These are phyloP conservation scores for Ancistrus triradiatus DNA, from an alignment of 2,113 vertebrate species.

Conservation along the genomic window DNA sequence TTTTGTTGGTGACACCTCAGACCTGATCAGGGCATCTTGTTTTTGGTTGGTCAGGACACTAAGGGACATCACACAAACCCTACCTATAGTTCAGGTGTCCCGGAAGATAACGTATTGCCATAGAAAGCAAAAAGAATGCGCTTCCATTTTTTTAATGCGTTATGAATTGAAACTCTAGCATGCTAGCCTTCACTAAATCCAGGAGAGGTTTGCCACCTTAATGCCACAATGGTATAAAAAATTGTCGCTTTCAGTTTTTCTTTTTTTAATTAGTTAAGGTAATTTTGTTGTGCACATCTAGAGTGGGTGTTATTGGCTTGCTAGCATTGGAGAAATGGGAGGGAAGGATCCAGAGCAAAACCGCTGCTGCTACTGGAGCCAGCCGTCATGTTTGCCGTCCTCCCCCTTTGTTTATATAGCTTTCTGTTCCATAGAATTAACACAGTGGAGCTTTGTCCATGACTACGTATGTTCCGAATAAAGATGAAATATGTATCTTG, in stretches of 20 bases:
- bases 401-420: conserved; percentile 31
- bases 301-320: conserved; percentile 7
- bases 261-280: neutral
- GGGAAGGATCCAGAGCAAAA: neutral
- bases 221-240: conserved; percentile 16
- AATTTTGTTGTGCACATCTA: neutral
- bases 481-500: conserved; percentile 56
- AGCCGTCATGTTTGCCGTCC: conserved; percentile 55
- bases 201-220: conserved; percentile 17
- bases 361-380: conserved; percentile 50
- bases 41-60: conserved; percentile 13
- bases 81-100: conserved; percentile 10
- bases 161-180: conserved; percentile 26
- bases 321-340: conserved; percentile 23
- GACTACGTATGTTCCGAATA: conserved; percentile 79
- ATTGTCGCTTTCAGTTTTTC: neutral
- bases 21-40: conserved; percentile 23
- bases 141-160: conserved; percentile 45
- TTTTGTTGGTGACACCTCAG: too few species aligned
- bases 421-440: conserved; percentile 65
- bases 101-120: conserved; percentile 40
- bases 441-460: conserved; percentile 66
- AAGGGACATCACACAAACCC: conserved; percentile 15
- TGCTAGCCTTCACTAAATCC: conserved; percentile 14
- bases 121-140: conserved; percentile 56